Base-by-base conservation (phyloP, 2,797 vertebrate species). In the Crenuchus spilurus region DNA sequence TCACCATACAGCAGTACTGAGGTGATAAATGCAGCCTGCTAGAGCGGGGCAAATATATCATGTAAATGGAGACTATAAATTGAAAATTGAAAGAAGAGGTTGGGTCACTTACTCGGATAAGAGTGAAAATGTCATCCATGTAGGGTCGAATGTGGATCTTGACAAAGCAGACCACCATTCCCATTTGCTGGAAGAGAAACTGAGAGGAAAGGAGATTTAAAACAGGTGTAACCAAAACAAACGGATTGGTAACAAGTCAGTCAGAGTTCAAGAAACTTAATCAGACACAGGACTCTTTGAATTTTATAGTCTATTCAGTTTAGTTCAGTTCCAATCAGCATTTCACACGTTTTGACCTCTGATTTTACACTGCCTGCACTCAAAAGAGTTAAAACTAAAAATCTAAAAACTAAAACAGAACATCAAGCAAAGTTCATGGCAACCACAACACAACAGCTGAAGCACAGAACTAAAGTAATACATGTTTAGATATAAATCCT, bases 121-220 rank as follows among this genome's bases (percentile, higher is more conserved):
- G 94, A 65, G 96, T 96, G 86, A 99, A 98, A 74, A 99, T 99
- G 86, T 99, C 98, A 55, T 99, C 97, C 98, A 99, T 99, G 72
- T 99, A 99, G 1, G 98, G 98, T 18, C 97, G 94, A 85, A 99
- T 99, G 78, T 99, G 98, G 84, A 98, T 97, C 85, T 97, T 97
- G 76, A 99, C 98, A 75, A 99, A 99, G 80, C 96, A 98, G 74
- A 99, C 98, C 76, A 99, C 89, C 97, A 99, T 99, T 48, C 98
- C 98, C 77, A 99, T 92, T 88, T 99, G 97, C 91, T 99, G 97
- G 87, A 96, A 99, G 31, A 97, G 93, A 87, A 98, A 99, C 98
- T 99, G 86, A 66, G 51, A 46, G 14, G 46, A 6, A 24, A 10
- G 55, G 48, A 52, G 4, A 60, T 2, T 49, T 14, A 66, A 5